phyloP scores from a whole-genome alignment of 2,888 invertebrate species.

The Cenopis cana region DNA sequence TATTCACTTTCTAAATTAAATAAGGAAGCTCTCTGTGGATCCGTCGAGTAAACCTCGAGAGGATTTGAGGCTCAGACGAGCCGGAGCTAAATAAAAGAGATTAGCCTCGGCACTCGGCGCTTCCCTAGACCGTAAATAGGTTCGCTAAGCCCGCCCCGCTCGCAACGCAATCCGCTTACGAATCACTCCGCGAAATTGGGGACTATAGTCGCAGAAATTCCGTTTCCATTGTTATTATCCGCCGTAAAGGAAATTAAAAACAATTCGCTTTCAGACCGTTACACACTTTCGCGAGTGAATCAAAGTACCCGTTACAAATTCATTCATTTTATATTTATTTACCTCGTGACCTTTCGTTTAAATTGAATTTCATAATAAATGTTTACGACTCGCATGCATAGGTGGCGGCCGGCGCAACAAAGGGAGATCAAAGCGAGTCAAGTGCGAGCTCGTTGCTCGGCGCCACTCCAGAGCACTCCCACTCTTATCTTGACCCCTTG shows the following conservation, averaged over 20 bases:
- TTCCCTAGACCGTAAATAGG: slow-evolving; percentile 68
- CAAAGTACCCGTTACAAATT: slow-evolving; percentile 62
- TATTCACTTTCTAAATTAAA: slow-evolving; percentile 67
- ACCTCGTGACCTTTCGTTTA: slow-evolving; percentile 63
- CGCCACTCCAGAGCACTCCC: slow-evolving; percentile 66
- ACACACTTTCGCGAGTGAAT: slow-evolving; percentile 71
- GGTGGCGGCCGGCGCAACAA: slow-evolving; percentile 57
- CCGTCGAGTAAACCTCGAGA: slow-evolving; percentile 52
- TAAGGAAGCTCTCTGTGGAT: slow-evolving; percentile 66
- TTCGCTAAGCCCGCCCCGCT: slow-evolving; percentile 63
- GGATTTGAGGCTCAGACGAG: slow-evolving; percentile 63
- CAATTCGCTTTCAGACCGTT: slow-evolving; percentile 70
- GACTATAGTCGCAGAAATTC: slow-evolving; percentile 41
- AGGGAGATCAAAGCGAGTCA: slow-evolving; percentile 73
- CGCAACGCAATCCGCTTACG: slow-evolving; percentile 72
- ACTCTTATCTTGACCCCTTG: slow-evolving; percentile 76
- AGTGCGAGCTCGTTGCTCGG: slow-evolving; percentile 67
- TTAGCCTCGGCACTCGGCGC: slow-evolving; percentile 65
- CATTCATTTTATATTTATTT: slow-evolving; percentile 51
- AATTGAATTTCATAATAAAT: slow-evolving; percentile 64
- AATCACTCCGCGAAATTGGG: slow-evolving; percentile 64
- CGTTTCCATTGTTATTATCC: slow-evolving; percentile 51
- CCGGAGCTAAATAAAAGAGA: slow-evolving; percentile 67
- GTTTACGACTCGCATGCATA: slow-evolving; percentile 62
- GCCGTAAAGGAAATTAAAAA: slow-evolving; percentile 64